Evolutionary conservation across 2,888 invertebrate genomes (phyloP).

Genomic region (Xestia ashworthii): DNA sequence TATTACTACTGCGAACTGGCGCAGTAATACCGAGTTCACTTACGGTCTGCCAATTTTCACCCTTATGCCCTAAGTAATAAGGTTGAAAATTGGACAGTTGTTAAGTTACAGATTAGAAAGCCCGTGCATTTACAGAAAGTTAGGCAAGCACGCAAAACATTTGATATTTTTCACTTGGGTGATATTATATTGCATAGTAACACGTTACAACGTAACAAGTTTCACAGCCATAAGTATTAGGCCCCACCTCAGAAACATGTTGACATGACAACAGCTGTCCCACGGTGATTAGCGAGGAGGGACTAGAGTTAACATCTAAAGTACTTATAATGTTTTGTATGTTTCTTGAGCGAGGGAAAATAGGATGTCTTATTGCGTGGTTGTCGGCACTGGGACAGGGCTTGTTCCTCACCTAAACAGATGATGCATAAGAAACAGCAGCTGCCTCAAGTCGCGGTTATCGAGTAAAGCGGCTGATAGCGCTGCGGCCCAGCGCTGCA

Average conservation of each 20-base stretch:
- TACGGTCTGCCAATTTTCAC: no score
- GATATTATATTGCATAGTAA: no score
- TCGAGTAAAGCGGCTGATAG: constrained; percentile 77
- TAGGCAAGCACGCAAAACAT: neutral
- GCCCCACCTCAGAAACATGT: neutral
- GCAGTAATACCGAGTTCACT: no score
- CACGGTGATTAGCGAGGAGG: neutral
- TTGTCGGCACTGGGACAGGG: neutral
- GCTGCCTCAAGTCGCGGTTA: constrained; percentile 76
- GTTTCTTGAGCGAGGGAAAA: neutral
- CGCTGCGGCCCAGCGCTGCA: constrained; percentile 83
- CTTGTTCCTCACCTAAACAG: constrained; percentile 75
- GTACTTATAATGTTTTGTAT: neutral
- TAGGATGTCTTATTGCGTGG: neutral
- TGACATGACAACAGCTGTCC: neutral
- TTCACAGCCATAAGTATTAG: no score
- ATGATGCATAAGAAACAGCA: constrained; percentile 83
- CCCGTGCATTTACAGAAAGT: neutral
- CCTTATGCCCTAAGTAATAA: no score
- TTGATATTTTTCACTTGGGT: neutral
- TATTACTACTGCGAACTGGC: neutral
- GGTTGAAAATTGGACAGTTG: neutral
- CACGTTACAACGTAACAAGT: no score
- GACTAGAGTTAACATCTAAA: neutral
- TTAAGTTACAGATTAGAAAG: neutral